Conservation (phyloP, 2,113 vertebrate genomes). For the Maccullochella peelii region DNA sequence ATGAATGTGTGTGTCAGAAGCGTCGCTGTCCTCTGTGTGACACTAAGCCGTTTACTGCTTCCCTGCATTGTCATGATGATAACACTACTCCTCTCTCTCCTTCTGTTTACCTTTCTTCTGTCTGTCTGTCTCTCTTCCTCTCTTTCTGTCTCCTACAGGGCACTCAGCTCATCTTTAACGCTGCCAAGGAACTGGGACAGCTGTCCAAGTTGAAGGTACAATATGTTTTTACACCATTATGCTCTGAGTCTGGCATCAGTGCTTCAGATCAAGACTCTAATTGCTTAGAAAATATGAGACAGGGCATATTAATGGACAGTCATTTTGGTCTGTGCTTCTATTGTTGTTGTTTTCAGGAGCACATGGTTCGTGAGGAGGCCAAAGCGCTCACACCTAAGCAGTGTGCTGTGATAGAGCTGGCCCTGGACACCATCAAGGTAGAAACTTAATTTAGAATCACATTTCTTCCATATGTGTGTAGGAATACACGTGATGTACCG, state of each 20-base stretch:
- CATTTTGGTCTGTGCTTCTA: slow-evolving; percentile 14
- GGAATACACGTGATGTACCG: background rate
- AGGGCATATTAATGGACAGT: background rate
- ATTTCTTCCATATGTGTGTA: background rate
- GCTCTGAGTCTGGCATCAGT: background rate
- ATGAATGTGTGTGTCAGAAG: slow-evolving; percentile 67
- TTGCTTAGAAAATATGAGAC: slow-evolving; percentile 13
- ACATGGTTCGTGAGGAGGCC: slow-evolving; percentile 98
- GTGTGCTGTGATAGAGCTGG: slow-evolving; percentile 96
- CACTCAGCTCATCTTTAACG: slow-evolving; percentile 98
- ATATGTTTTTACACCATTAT: background rate
- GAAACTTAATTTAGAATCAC: background rate
- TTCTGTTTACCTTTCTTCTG: slow-evolving; percentile 43
- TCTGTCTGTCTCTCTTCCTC: slow-evolving; percentile 45
- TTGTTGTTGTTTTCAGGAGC: slow-evolving; percentile 85
- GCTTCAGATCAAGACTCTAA: background rate
- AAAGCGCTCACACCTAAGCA: slow-evolving; percentile 97
- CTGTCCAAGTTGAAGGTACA: slow-evolving; percentile 97
- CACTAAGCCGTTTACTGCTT: slow-evolving; percentile 59
- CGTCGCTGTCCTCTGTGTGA: slow-evolving; percentile 79
- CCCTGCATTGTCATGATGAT: slow-evolving; percentile 40
- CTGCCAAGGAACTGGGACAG: slow-evolving; percentile 97
- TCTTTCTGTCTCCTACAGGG: slow-evolving; percentile 85
- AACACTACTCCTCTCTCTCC: slow-evolving; percentile 12
- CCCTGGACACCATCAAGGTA: slow-evolving; percentile 98